Base-by-base conservation (phyloP, 30 jellyfish, hydroid and myxozoan genomes). In the Chironex yamaguchii region DNA sequence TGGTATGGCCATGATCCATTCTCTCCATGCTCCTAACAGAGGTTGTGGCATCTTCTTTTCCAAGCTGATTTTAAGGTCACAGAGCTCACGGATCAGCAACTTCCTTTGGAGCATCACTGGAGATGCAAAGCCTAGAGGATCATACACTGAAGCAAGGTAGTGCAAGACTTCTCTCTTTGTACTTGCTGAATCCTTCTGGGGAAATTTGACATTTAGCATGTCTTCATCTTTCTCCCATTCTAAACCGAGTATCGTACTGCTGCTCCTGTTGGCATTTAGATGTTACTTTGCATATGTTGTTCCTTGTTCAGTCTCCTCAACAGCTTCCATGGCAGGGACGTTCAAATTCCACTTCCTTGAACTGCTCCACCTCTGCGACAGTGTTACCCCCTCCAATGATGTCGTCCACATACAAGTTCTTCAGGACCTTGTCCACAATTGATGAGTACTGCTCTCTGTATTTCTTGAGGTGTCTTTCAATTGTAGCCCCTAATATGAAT, bases 331-430 rank as follows among this genome's bases (percentile, higher is more conserved):
- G 13, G 58, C n/a, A 31, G 20, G 71, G 12, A 30, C 85, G 35
- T 89, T 89, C 0, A 90, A 79, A 77, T 78, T 92, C 93, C 89
- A 89, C 52, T 89, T 79, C 62, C 71, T 77, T 76, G 20, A 68
- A 25, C 23, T 62, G 77, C 25, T 70, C 36, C 11, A 50, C 33
- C 36, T 79, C 90, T 36, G 23, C 29, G 26, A 67, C 51, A 12
- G 23, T 68, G 54, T 54, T 58, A 22, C 71, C 85, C 49, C 90
- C 85, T 23, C 64, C 29, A 2, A 86, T 73, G 24, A 86, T 71
- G 81, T 63, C 96, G 53, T 86, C 96, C 11, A 86, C 96, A 51
- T 86, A 86, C 54, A 86, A 31, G 53, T 74, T 67, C 3, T 65
- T 79, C 66, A 49, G 22, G 1, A 79, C 62, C 42, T 67, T 81